Base-by-base conservation (phyloP, 2,888 invertebrate species). In the Dynastes grantii region DNA sequence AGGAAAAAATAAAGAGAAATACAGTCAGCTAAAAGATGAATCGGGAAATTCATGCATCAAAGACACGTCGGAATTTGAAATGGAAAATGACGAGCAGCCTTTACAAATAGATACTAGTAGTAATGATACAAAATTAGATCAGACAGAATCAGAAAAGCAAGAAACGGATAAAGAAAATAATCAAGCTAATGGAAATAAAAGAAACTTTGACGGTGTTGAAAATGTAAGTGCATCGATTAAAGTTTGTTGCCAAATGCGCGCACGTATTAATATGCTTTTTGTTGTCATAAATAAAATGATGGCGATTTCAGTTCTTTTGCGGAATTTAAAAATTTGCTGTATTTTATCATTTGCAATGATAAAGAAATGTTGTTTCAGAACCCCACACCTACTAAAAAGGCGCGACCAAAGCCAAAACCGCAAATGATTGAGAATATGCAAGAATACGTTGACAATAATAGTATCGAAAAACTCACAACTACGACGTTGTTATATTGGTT, bases 341-440 rank as follows among this genome's bases (percentile, higher is more conserved):
- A 0, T 32, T 32, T 4, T 5, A 32, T 32, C 32, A 32, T 5
- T 22, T 22, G 22, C 0, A 55, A 58, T 27, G 2, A 16, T 22
- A 11, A 58, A 58, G 9, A 61, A 16, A 27, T 6, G 8, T 65
- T 11, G 27, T 79, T 77, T 75, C 55, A 80, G 80, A 80, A 78
- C 55, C 61, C 78, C 1, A 80, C 80, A 16, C 76, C 78, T 6
- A 77, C 80, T 64, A 83, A 83, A 77, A 83, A 83, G 75, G 73
- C 79, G 6, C 79, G 82, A 45, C 80, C 78, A 37, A 84, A 82
- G 75, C 79, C 83, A 1, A 80, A 82, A 64, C 82, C 83, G 1
- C 78, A 80, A 78, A 80, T 77, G 67, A 82, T 82, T 1, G 83
- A 83, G 37, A 82, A 84, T 65, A 84, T 84, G 84, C 80, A 83